Evolutionary conservation across 2,888 invertebrate genomes (phyloP).

Genomic region (Dryobota labecula): DNA sequence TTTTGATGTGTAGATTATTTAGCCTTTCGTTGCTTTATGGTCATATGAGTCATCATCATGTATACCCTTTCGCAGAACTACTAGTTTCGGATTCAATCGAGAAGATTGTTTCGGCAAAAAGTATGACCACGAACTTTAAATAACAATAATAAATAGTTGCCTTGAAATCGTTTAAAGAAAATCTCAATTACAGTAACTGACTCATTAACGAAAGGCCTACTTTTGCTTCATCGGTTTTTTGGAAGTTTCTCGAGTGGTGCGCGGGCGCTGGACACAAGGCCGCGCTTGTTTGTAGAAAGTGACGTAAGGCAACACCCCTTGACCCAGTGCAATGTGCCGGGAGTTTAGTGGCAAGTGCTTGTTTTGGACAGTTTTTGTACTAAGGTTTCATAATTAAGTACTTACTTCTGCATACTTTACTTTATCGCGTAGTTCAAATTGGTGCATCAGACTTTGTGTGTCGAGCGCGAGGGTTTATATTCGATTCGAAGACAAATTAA

Average conservation of each 20-base stretch:
- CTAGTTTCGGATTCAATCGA: neutral
- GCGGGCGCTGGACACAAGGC: constrained; percentile 56
- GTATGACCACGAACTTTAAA: constrained; percentile 4
- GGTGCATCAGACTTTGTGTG: neutral
- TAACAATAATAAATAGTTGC: neutral
- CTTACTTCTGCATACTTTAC: neutral
- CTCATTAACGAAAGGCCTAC: constrained; percentile 14
- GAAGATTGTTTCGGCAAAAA: neutral
- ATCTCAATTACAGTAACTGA: neutral
- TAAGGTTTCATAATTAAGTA: constrained; percentile 41
- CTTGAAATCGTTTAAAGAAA: constrained; percentile 4
- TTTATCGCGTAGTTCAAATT: constrained; percentile 16
- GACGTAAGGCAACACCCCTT: constrained; percentile 64
- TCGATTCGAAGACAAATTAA: neutral
- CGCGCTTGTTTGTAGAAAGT: constrained; percentile 66
- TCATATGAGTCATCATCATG: neutral
- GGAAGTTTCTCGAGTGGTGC: constrained; percentile 41
- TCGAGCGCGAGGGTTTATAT: neutral
- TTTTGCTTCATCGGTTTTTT: constrained; percentile 39
- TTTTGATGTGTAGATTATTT: neutral
- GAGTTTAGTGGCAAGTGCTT: constrained; percentile 6
- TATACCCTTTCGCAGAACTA: neutral
- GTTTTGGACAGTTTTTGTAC: constrained; percentile 5
- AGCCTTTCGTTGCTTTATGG: neutral
- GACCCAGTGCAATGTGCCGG: constrained; percentile 53